Evolutionary conservation across 2,797 vertebrate genomes (phyloP), one percentile per base, ranked within the genome.

Genomic region (Betta splendens): DNA sequence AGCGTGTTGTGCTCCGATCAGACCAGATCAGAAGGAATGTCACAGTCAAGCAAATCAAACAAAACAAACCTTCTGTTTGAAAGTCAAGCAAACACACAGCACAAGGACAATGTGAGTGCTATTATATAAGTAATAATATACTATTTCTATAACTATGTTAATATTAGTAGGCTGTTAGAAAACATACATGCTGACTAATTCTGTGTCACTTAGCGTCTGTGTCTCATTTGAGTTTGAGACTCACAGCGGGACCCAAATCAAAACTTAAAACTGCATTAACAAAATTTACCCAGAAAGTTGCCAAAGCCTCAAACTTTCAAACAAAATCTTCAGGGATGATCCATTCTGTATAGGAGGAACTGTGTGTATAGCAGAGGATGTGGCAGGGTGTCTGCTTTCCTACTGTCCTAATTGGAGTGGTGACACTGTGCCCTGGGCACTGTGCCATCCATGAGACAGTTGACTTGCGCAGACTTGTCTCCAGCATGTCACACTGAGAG

Each of bases 371-470:
- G 46, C 21, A 18, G 46, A 18, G 49, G 56, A 36, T 65, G 25
- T 38, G 51, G 62, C 62, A 53, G 46, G 18, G 18, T 21, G 26
- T 25, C 21, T 48, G 56, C 43, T 64, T 44, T 25, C 31, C 42
- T 5, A 13, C 49, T 71, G 39, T 66, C 50, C 52, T 84, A 83
- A 88, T 83, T 81, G 79, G 82, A 64, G 57, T 62, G 65, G 49
- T 52, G 76, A 47, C 52, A 50, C 58, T 71, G 48, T 33, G 73
- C 75, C 54, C 51, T 9, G 69, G 79, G 77, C 77, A 0, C 40
- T 46, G 32, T 39, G 50, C 53, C 71, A 50, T 74, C 67, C 25
- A 13, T 35, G 42, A 79, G 46, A 66, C 48, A 46, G 44, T 37
- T 37, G 43, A 65, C 69, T 45, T 26, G 10, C 10, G 3, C 58